These are phyloP conservation scores for Odontophorus gujanensis DNA, from an alignment of 2,113 vertebrate genomes.

Conservation along the genomic window DNA sequence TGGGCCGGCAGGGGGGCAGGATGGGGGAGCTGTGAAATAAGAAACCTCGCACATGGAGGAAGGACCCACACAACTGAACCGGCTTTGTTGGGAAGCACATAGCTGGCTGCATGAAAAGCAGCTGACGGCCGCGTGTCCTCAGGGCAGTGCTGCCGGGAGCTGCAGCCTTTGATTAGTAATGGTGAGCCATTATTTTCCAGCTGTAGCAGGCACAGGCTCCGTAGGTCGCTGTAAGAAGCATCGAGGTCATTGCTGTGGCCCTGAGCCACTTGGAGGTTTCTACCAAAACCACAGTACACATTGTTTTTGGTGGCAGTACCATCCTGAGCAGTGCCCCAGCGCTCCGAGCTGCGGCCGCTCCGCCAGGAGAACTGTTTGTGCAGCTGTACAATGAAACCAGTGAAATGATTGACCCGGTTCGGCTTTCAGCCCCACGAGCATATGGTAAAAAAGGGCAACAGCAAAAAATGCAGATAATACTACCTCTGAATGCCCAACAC, in stretches of 20 bases:
- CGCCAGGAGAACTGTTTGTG: not conserved
- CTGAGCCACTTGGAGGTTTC: not conserved
- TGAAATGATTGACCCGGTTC: not conserved
- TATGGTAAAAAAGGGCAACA: not conserved
- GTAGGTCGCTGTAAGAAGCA: not conserved
- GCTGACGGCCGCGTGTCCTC: not conserved
- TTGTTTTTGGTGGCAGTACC: not conserved
- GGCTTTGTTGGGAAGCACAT: not conserved
- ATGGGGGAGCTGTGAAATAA: conserved; percentile 45
- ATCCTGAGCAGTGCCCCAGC: not conserved
- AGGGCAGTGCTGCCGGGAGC: not conserved
- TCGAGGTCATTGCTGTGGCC: not conserved
- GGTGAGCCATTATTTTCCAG: fast-evolving
- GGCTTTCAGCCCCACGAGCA: not conserved
- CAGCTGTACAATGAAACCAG: not conserved
- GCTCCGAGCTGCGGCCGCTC: not conserved
- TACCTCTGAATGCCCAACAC: not conserved
- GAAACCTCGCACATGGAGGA: conserved; percentile 50
- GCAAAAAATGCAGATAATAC: not conserved
- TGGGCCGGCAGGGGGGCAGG: not conserved
- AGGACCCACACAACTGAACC: not conserved
- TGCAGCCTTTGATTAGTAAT: not conserved
- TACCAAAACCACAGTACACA: not conserved
- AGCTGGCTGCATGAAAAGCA: not conserved
- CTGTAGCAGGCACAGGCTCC: not conserved